These are phyloP conservation scores for Scrobipalpa atriplicella DNA, from an alignment of 2,888 invertebrate species.

Conservation along the genomic window DNA sequence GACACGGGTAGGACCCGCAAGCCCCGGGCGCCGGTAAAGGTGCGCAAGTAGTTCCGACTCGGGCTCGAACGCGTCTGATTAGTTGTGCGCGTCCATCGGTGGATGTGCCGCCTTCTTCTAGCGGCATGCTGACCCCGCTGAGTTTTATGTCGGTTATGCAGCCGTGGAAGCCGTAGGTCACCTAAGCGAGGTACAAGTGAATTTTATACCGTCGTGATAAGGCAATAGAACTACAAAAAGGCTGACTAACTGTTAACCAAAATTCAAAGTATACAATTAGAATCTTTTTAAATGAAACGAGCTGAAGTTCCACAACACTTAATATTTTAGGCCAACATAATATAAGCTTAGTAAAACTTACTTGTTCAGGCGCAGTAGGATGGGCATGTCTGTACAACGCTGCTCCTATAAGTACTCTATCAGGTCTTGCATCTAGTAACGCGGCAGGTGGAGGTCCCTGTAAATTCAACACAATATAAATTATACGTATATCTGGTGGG, in stretches of 20 bases:
- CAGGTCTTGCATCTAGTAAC: constrained; percentile 92
- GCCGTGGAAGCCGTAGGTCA: constrained; percentile 93
- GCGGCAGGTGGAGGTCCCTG: constrained; percentile 85
- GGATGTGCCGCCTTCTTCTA: constrained; percentile 75
- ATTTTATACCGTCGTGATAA: neutral
- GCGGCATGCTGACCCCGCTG: constrained; percentile 88
- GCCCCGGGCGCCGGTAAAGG: constrained; percentile 61
- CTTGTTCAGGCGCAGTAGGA: constrained; percentile 81
- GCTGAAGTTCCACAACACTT: too few relatives aligned
- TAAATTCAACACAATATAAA: too few relatives aligned
- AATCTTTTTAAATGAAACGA: too few relatives aligned
- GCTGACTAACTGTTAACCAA: too few relatives aligned
- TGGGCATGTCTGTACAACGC: constrained; percentile 90
- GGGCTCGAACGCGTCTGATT: constrained; percentile 63
- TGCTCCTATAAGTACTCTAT: constrained; percentile 93
- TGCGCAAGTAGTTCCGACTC: constrained; percentile 52
- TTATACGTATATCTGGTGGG: too few relatives aligned
- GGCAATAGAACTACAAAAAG: too few relatives aligned
- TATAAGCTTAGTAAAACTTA: constrained; percentile 32
- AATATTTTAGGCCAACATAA: too few relatives aligned
- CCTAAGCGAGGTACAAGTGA: constrained; percentile 64
- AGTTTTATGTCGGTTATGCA: constrained; percentile 95
- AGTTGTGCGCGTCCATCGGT: constrained; percentile 64
- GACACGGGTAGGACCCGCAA: constrained; percentile 71
- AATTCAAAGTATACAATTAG: too few relatives aligned